Conservation (phyloP, 2,113 vertebrate species). For the Notothenia rossii region DNA sequence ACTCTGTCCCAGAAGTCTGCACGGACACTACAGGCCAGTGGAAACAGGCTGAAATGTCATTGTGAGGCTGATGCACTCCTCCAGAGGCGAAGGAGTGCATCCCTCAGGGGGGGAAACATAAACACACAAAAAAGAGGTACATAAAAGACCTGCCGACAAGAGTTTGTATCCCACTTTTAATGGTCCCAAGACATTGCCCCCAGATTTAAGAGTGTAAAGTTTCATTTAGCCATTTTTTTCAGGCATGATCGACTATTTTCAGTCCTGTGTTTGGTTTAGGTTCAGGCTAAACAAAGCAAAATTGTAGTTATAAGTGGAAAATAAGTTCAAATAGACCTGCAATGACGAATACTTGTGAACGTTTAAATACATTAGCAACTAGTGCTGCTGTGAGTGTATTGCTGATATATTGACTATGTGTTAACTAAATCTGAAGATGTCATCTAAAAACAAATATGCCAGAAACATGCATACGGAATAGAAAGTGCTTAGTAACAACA, state of each 20-base stretch:
- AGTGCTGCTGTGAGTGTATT: background rate
- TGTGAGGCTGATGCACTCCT: conserved; percentile 28
- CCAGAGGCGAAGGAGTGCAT: conserved; percentile 27
- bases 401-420: background rate
- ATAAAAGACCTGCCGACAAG: no score
- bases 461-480: background rate
- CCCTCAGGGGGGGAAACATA: background rate
- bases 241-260: no score
- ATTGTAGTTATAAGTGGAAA: background rate
- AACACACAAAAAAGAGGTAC: no score
- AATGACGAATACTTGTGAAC: no score
- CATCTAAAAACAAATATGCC: background rate
- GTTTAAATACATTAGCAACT: no score
- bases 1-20: conserved; percentile 32
- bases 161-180: background rate
- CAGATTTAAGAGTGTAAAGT: no score
- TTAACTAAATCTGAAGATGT: background rate
- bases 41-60: conserved; percentile 47
- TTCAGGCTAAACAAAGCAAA: no score
- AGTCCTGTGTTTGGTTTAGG: no score
- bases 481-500: background rate
- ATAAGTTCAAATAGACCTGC: background rate
- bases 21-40: conserved; percentile 24
- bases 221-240: no score
- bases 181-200: background rate